Base-by-base conservation (phyloP, 2,113 vertebrate genomes). In the Sander lucioperca region DNA sequence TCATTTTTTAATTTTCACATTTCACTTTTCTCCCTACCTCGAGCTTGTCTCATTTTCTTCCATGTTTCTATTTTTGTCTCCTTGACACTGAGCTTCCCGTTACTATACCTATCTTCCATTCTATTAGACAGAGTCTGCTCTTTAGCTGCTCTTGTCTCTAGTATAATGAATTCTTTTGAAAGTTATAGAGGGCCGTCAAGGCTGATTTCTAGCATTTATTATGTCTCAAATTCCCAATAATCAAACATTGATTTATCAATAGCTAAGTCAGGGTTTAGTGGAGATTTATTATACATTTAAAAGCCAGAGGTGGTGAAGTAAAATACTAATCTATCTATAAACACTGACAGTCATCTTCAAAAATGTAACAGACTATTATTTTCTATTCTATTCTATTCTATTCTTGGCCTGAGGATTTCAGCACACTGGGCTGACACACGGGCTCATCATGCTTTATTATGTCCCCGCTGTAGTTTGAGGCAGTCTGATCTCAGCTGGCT, bases 401-500 rank as follows among this genome's bases (percentile, higher is more conserved):
- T 30, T 13, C 12, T 63, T 36, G 45, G 62, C 59, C 66, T 4
- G 61, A 53, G 62, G 78, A 75, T 45, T 23, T 57, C 6, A 50
- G 72, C 0, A 39, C 30, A n/a, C 36, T 39, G 64, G 72, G 78
- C 64, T 68, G 71, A 77, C 51, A 66, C 75, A 11, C 23, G 0
- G 18, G 50, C 86, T 63, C 71, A 73, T 78, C 69, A 67, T 51
- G 15, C 68, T 77, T 88, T 85, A 78, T 87, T 77, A 75, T 85
- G 45, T 88, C 58, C 51, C 36, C n/a, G 68, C 75, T 84, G 59
- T 59, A 67, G 77, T 90, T 69, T 56, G 50, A 86, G 43, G 51
- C 39, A n/a, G 43, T 36, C 74, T 76, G 74, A 84, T 86, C 74
- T 77, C 79, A 84, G 85, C 62, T 56, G 79, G 67, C 83, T 82